Base-by-base conservation (phyloP, 2,797 vertebrate species). In the Limosa lapponica region DNA sequence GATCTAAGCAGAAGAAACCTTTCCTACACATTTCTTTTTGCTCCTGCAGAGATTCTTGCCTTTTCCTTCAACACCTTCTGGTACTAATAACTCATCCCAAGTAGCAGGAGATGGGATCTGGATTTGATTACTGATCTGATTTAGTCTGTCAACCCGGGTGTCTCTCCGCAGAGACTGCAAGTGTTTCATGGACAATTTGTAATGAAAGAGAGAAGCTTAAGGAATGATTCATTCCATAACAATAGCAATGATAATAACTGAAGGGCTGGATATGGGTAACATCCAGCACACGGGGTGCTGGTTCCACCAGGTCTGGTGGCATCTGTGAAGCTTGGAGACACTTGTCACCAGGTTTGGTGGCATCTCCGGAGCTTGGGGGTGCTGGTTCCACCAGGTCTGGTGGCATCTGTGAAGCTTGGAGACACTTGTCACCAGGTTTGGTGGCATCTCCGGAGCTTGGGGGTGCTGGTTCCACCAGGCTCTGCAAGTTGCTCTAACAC, bases 101-200 rank as follows among this genome's bases (percentile, higher is more conserved):
- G 85, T 34, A 93, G 93, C 85, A 36, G 82, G 82, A 69, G 80
- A 84, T 83, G 80, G 65, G 88, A 74, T 86, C n/a, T 5, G 88
- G 91, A 61, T 95, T 93, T 93, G 91, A 95, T 95, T 93, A 81
- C 91, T 91, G 94, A 95, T 94, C 77, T 91, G 93, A 96, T 90
- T 96, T 90, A 93, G 85, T 27, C 91, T 95, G 85, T 88, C 94
- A 95, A 71, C 69, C 16, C 1, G 0, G 30, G 65, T 86, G 90
- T 93, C 86, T 88, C 82, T 79, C 90, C 71, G 82, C 84, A 85
- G 93, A 89, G 79, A 82, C 27, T 91, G 96, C 87, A 77, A 90
- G 87, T 58, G 82, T 95, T 96, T 95, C 96, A 93, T 95, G 92
- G 95, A 59, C 96, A 86, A 95, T 95, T 96, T 95, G 88, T 90